phyloP scores from a whole-genome alignment of 1,140 invertebrate genomes.

The Temnothorax nylanderi region DNA sequence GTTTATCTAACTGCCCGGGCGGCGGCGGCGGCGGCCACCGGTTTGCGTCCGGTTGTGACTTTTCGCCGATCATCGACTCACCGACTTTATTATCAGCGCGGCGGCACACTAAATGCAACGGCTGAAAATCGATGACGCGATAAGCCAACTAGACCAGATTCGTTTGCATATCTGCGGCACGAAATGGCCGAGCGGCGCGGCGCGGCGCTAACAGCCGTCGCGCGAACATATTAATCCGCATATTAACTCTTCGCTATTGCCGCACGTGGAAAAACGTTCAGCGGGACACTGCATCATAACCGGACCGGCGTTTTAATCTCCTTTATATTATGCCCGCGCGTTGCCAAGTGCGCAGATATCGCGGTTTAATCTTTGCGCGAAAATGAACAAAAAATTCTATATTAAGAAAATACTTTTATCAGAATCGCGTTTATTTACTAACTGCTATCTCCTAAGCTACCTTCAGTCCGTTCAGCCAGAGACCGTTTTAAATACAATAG shows the following conservation, averaged over 20 bases:
- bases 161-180: slow-evolving; percentile 54
- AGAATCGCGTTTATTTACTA: background rate
- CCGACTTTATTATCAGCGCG: slow-evolving; percentile 54
- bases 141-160: slow-evolving; percentile 59
- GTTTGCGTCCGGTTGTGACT: slow-evolving; percentile 48
- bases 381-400: background rate
- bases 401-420: background rate
- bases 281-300: slow-evolving; percentile 1
- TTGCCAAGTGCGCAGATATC: background rate
- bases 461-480: background rate
- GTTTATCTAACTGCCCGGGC: slow-evolving; percentile 38
- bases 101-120: slow-evolving; percentile 25
- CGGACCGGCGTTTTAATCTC: slow-evolving; percentile 29
- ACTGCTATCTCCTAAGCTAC: background rate
- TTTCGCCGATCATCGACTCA: slow-evolving; percentile 54
- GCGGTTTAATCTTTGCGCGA: slow-evolving; percentile 1
- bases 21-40: background rate
- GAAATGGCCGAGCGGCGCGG: background rate
- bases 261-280: slow-evolving; percentile 34
- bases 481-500: background rate
- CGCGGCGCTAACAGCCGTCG: slow-evolving; percentile 18
- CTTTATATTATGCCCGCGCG: slow-evolving; percentile 13
- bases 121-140: slow-evolving; percentile 55
- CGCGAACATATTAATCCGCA: slow-evolving; percentile 55
- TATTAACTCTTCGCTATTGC: slow-evolving; percentile 54